Evolutionary conservation across 2,797 vertebrate genomes (phyloP).

Genomic region (Mionectes olivaceus): DNA sequence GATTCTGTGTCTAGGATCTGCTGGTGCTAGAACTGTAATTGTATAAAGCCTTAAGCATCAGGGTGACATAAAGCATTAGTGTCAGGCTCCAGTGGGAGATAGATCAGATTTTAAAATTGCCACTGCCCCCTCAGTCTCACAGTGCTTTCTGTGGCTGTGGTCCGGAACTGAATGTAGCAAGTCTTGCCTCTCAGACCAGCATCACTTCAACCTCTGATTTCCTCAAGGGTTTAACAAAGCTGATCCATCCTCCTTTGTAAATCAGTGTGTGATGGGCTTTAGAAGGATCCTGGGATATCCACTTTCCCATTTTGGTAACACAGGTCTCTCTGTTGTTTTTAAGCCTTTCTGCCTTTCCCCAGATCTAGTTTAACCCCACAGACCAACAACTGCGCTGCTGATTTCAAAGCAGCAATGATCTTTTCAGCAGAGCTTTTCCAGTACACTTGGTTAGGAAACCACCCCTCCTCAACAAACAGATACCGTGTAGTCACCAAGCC

Average conservation of each 20-base stretch:
- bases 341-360: background rate
- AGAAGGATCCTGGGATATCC: background rate
- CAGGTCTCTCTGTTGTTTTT: background rate
- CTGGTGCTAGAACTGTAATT: background rate
- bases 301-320: background rate
- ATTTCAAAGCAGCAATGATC: background rate
- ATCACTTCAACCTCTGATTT: background rate
- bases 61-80: background rate
- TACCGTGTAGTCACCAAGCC: background rate
- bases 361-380: background rate
- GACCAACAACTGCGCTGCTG: background rate
- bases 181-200: background rate
- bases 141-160: background rate
- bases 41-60: background rate
- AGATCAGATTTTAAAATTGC: background rate
- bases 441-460: background rate
- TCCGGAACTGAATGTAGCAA: background rate
- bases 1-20: background rate
- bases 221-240: slow-evolving; percentile 21
- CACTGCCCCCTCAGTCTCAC: background rate
- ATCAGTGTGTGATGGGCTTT: background rate
- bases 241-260: background rate
- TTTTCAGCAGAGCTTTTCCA: background rate
- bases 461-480: background rate
- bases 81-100: background rate